phyloP scores from a whole-genome alignment of 2,113 vertebrate species.

The Arizona elegans region DNA sequence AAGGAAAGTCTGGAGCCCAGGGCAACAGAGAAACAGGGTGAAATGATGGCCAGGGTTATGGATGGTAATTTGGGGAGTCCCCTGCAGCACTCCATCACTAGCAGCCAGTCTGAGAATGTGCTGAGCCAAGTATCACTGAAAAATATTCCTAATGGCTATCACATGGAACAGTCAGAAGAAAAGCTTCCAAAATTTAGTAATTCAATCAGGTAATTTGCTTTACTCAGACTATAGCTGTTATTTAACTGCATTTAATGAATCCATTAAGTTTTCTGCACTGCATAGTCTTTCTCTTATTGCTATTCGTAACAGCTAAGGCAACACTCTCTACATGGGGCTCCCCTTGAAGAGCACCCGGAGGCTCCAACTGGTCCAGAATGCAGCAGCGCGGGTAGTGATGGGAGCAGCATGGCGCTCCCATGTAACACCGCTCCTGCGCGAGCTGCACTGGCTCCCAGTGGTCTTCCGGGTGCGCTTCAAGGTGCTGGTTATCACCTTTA shows the following conservation, averaged over 20 bases:
- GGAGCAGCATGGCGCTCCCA: no score
- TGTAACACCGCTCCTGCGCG: no score
- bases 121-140: slow-evolving; percentile 83
- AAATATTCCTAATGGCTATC: slow-evolving; percentile 86
- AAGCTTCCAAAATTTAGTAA: slow-evolving; percentile 78
- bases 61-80: slow-evolving; percentile 79
- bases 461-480: no score
- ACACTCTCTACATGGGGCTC: no score
- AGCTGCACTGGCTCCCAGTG: no score
- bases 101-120: slow-evolving; percentile 91
- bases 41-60: slow-evolving; percentile 55
- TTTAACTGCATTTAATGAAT: background rate
- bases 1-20: slow-evolving; percentile 71
- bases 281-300: background rate
- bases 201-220: slow-evolving; percentile 82
- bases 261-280: background rate
- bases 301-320: no score
- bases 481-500: no score
- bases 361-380: no score
- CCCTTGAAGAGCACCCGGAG: no score
- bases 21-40: slow-evolving; percentile 72
- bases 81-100: slow-evolving; percentile 86
- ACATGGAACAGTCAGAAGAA: slow-evolving; percentile 70
- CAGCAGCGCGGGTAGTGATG: no score
- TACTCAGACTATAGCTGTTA: background rate